Conservation (phyloP, 2,113 vertebrate species). For the Cyphomyrus plagiostoma region DNA sequence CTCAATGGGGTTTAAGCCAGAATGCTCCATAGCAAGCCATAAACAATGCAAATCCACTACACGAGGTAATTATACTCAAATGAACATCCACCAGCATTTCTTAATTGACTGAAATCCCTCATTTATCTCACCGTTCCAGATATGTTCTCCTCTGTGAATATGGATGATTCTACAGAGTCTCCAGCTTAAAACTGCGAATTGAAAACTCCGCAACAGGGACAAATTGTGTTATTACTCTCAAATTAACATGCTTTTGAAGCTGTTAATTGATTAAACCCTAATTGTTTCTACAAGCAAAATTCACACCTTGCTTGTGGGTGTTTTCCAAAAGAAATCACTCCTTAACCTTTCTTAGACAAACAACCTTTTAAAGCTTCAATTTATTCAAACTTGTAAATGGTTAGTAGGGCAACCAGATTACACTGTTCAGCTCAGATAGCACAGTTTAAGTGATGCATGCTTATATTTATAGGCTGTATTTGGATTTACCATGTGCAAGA, state of each 20-base stretch:
- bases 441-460: neutral
- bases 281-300: neutral
- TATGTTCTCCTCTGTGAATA: neutral
- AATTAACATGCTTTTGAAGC: neutral
- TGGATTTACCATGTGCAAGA: neutral
- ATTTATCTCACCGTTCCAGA: neutral
- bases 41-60: neutral
- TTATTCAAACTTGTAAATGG: neutral
- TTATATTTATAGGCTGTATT: neutral
- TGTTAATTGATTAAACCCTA: conserved; percentile 14
- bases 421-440: neutral
- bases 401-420: neutral
- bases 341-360: neutral
- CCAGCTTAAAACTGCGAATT: neutral
- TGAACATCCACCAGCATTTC: neutral
- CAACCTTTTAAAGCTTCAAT: neutral
- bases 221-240: neutral
- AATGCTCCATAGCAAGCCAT: neutral
- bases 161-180: neutral
- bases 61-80: neutral
- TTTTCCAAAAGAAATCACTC: neutral
- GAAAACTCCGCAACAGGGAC: neutral
- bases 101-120: neutral
- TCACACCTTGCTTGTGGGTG: neutral
- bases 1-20: neutral